Conservation (phyloP, 2,888 invertebrate genomes). For the Helicoverpa assulta region DNA sequence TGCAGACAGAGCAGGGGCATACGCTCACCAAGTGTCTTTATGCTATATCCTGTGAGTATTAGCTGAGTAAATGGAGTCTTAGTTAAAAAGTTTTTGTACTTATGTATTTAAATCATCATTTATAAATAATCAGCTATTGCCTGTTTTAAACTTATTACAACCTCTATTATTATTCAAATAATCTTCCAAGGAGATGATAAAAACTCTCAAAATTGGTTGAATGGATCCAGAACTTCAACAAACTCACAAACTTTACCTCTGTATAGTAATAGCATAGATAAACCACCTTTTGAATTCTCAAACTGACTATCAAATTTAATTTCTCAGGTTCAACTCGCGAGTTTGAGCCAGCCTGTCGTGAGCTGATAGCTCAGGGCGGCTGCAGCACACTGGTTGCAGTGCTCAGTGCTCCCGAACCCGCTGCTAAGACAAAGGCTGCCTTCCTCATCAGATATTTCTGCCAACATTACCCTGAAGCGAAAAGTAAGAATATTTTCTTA, state of each 20-base stretch:
- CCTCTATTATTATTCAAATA: no score
- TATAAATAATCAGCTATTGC: no score
- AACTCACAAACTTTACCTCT: no score
- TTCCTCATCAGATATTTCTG: conserved; percentile 93
- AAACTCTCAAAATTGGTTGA: no score
- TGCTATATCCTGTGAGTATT: conserved; percentile 94
- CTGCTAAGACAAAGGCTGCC: conserved; percentile 92
- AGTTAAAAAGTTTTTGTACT: no score
- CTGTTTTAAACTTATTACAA: no score
- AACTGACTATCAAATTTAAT: neutral
- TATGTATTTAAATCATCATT: no score
- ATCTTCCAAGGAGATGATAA: no score
- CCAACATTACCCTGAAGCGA: conserved; percentile 85
- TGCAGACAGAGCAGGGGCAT: conserved; percentile 89
- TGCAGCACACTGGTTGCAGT: conserved; percentile 91
- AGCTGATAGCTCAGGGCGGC: conserved; percentile 92
- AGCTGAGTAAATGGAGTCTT: no score
- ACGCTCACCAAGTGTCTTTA: conserved; percentile 93
- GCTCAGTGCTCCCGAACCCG: conserved; percentile 89
- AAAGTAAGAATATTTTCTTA: conserved; percentile 78
- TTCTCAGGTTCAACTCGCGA: conserved; percentile 92
- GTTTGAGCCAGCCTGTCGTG: conserved; percentile 90
- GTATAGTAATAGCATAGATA: no score
- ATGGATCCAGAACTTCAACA: no score
- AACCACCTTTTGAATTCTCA: neutral